Evolutionary conservation across 2,888 invertebrate species (phyloP).

Genomic region (Rhorus exstirpatorius): DNA sequence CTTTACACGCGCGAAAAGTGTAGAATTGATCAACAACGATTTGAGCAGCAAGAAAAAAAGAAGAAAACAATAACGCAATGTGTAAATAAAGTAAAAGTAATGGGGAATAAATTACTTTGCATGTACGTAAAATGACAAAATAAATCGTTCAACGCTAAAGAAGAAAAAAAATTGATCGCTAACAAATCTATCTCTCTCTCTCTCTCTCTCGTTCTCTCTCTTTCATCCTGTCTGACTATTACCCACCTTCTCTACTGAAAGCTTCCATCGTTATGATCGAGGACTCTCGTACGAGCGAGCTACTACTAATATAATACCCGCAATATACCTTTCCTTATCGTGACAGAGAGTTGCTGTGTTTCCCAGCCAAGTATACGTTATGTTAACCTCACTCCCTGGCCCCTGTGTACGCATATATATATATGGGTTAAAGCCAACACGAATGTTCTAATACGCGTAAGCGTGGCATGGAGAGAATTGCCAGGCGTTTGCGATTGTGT

Average conservation of each 20-base stretch:
- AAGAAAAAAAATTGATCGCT: constrained; percentile 24
- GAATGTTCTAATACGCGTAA: constrained; percentile 65
- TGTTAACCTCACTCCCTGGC: constrained; percentile 5
- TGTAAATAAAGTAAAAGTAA: not conserved
- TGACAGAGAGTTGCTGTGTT: constrained; percentile 60
- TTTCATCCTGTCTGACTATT: constrained; percentile 20
- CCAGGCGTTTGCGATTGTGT: constrained; percentile 65
- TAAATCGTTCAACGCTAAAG: not conserved
- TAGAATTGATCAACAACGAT: no score
- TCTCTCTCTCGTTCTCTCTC: no score
- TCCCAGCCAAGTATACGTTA: constrained; percentile 43
- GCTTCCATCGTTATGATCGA: constrained; percentile 47
- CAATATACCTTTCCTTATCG: constrained; percentile 62
- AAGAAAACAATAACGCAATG: not conserved
- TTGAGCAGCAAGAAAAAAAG: not conserved
- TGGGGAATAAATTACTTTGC: not conserved
- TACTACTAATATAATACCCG: constrained; percentile 44
- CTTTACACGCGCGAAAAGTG: no score
- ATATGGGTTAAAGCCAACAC: constrained; percentile 65
- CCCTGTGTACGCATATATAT: constrained; percentile 2
- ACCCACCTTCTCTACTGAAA: constrained; percentile 23
- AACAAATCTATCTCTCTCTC: no score
- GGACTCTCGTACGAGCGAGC: constrained; percentile 15
- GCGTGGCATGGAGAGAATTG: constrained; percentile 49
- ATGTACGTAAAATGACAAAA: not conserved